Base-by-base conservation (phyloP, 2,888 invertebrate genomes). In the Hemaris fuciformis region DNA sequence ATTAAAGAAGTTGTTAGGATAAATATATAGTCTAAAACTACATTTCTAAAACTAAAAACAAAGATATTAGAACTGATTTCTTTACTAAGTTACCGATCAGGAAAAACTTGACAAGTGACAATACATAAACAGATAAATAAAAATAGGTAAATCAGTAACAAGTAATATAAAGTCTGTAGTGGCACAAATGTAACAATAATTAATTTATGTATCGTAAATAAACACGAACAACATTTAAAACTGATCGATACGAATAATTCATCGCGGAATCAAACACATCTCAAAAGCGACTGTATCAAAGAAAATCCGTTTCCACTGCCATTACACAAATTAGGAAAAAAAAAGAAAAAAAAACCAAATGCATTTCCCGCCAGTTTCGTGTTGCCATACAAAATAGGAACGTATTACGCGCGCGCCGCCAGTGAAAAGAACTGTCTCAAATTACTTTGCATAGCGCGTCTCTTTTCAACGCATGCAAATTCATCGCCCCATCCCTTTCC, bases 341-440 rank as follows among this genome's bases (percentile, higher is more conserved):
- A n/a, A 80, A 80, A 80, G 79, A 80, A 80, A 83, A 78, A 81
- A 83, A 79, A 80, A 78, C 80, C 82, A 88, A 91, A 90, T 88
- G 89, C 91, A 90, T 91, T 91, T 92, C 89, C 89, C 89, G 89
- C 84, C 88, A 81, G 87, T 83, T 84, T 85, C 87, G 81, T 87
- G 89, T 90, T 90, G 91, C 91, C 80, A 90, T 91, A 89, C 91
- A 90, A 91, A 92, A 92, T 90, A 91, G 86, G 87, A 91, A 89
- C 91, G 88, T 91, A 89, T 91, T 89, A 89, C 87, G 20, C 65
- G 70, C 87, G 25, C 65, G 70, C 70, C 72, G 81, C 84, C 85
- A 76, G 87, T 90, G 90, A 91, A 92, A 92, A 91, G 92, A 92
- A 92, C 90, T 89, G 91, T 91, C 92, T 92, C 92, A 89, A 91